Conservation (phyloP, 2,797 vertebrate species). For the Gallirallus australis region DNA sequence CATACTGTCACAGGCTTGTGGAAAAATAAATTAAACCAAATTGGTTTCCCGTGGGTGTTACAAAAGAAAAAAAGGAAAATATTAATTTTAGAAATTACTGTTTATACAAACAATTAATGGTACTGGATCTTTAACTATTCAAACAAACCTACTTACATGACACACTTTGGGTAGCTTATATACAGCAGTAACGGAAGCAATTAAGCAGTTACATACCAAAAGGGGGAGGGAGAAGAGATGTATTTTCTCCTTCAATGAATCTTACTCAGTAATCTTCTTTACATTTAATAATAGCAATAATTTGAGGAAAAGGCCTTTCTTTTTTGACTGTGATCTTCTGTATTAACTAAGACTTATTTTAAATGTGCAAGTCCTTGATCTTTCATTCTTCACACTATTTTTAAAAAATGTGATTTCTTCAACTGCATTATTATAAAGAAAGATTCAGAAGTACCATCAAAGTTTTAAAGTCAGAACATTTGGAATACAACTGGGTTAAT, state of each 20-base stretch:
- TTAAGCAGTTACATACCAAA: slow-evolving; percentile 44
- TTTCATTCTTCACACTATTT: not conserved
- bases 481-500: not conserved
- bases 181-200: slow-evolving; percentile 23
- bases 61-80: not conserved
- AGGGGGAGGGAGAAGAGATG: not conserved
- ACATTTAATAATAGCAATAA: slow-evolving; percentile 56
- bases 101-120: not conserved
- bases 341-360: not conserved
- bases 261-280: slow-evolving; percentile 41
- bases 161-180: slow-evolving; percentile 23
- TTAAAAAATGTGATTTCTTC: not conserved
- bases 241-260: slow-evolving; percentile 60
- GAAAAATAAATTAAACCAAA: not conserved
- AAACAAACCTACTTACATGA: not conserved
- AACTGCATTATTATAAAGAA: not conserved
- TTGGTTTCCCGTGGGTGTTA: fast-evolving
- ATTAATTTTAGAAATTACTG: not conserved
- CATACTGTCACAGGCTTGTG: not conserved
- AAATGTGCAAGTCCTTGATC: not conserved
- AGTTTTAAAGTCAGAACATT: not conserved
- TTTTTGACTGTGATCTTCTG: not conserved
- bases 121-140: slow-evolving; percentile 20
- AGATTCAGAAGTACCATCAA: not conserved
- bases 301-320: not conserved